Conservation (phyloP, 2,113 vertebrate species). For the Rattus norvegicus region GRCr8 NC_086031.1:14248501-14249000, state of each 20-base stretch:
- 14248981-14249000: background rate
- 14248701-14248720: background rate
- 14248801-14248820: background rate
- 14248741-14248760: background rate
- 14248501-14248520: background rate
- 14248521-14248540: background rate
- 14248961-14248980: background rate
- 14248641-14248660: too few relatives aligned
- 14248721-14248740: background rate
- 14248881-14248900: background rate
- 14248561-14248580: background rate
- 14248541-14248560: background rate
- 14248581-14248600: background rate
- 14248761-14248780: background rate
- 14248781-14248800: background rate
- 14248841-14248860: background rate
- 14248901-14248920: background rate
- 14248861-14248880: background rate
- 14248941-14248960: background rate
- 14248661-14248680: background rate
- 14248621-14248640: too few relatives aligned
- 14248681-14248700: background rate
- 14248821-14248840: background rate
- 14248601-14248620: background rate
- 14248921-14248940: background rate